A percentile compares a stretch with the other conserved stretches of the same genome.
phyloP scores from a whole-genome alignment of 2,113 vertebrate genomes.

The Vimba vimba region DNA sequence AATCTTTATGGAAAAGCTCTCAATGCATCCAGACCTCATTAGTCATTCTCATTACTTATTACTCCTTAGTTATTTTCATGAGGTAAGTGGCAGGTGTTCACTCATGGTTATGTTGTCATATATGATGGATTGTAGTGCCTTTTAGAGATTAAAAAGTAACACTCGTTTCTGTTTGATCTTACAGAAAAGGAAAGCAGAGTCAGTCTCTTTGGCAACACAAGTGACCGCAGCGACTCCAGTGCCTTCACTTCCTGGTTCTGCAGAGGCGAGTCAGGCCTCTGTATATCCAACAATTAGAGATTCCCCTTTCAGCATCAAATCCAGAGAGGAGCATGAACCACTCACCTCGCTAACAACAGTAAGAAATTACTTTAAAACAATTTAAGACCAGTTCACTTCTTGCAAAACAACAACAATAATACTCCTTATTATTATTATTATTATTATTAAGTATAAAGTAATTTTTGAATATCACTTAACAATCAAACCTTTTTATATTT shows the following conservation, averaged over 20 bases:
- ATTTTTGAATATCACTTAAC: not conserved
- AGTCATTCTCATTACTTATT: not conserved
- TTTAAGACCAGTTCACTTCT: not conserved
- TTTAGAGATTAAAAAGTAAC: not conserved
- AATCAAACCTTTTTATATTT: not conserved
- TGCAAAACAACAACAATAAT: not conserved
- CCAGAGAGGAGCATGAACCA: slow-evolving; percentile 76
- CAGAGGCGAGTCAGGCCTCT: slow-evolving; percentile 82
- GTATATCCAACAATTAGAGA: slow-evolving; percentile 82
- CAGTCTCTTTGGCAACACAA: slow-evolving; percentile 79
- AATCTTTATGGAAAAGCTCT: not conserved
- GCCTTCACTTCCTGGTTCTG: slow-evolving; percentile 75
- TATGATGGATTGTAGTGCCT: not conserved
- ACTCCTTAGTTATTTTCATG: not conserved
- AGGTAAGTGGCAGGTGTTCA: not conserved
- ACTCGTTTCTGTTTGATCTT: slow-evolving; percentile 52
- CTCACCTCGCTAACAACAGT: slow-evolving; percentile 75
- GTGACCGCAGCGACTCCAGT: slow-evolving; percentile 80
- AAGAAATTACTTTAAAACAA: slow-evolving; percentile 22
- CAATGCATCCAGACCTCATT: not conserved
- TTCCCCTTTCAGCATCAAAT: slow-evolving; percentile 70
- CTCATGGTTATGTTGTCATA: not conserved
- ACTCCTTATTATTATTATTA: no score
- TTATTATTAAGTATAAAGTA: not conserved
- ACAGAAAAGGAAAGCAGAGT: slow-evolving; percentile 90